Percentiles rank a stretch among this genome's conserved stretches.
Evolutionary conservation across 2,888 invertebrate genomes (phyloP).

Genomic region (Electrophaes corylata): DNA sequence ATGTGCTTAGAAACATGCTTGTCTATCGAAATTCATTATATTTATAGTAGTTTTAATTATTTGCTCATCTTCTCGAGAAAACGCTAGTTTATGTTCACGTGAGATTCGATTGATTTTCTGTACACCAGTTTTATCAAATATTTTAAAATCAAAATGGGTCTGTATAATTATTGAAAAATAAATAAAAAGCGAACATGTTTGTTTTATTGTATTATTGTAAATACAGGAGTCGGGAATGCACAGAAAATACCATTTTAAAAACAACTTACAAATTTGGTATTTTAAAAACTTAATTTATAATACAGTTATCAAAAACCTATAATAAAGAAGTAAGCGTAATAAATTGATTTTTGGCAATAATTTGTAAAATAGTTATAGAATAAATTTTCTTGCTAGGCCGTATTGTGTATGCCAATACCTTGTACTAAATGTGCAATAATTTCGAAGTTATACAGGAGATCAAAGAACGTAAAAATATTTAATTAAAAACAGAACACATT

Average conservation of each 20-base stretch:
- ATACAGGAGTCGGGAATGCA: conserved; percentile 11
- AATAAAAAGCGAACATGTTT: conserved; percentile 63
- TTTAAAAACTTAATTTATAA: conserved; percentile 21
- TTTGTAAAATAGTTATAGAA: conserved; percentile 13
- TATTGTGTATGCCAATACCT: neutral
- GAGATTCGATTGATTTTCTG: conserved; percentile 52
- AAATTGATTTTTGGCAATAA: conserved; percentile 15
- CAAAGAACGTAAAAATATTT: neutral
- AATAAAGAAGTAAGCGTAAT: conserved; percentile 18
- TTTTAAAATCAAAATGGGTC: conserved; percentile 73
- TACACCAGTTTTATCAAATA: conserved; percentile 64
- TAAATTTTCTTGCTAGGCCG: neutral
- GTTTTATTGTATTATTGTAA: conserved; percentile 52
- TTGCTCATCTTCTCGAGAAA: conserved; percentile 53
- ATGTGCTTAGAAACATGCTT: conserved; percentile 80
- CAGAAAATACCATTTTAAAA: conserved; percentile 15
- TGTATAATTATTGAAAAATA: conserved; percentile 78
- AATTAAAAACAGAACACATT: neutral
- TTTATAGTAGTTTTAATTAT: conserved; percentile 66
- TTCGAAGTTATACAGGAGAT: neutral
- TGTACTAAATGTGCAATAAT: too few species aligned
- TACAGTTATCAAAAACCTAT: conserved; percentile 13
- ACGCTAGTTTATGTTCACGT: conserved; percentile 55
- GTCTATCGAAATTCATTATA: conserved; percentile 67
- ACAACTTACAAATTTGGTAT: conserved; percentile 10